phyloP scores from a whole-genome alignment of 92 coral and sea anemone species.

The Galaxea fascicularis region DNA sequence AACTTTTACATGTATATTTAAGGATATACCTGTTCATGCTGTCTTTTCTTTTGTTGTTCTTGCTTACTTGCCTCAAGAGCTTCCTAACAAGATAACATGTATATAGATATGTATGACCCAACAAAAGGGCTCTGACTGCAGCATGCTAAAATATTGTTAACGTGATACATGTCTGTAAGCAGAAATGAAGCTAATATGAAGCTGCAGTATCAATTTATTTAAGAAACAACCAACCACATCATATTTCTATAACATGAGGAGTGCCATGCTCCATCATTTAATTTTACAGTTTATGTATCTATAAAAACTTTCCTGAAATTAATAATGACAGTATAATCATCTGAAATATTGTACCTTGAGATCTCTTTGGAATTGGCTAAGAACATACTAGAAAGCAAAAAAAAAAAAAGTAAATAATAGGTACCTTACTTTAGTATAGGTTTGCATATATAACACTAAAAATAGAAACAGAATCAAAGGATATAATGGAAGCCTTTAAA shows the following conservation, averaged over 20 bases:
- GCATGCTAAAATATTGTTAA: too few relatives aligned
- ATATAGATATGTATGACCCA: background rate
- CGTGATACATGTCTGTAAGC: too few relatives aligned
- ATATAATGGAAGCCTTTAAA: too few relatives aligned
- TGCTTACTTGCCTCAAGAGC: conserved; percentile 65
- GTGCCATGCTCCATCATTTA: background rate
- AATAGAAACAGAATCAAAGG: too few relatives aligned
- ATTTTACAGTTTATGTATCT: background rate
- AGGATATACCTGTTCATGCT: background rate
- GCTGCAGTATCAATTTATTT: too few relatives aligned
- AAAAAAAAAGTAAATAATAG: background rate
- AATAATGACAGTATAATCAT: background rate
- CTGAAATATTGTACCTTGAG: conserved; percentile 58
- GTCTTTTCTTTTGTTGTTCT: conserved; percentile 10
- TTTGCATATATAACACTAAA: too few relatives aligned
- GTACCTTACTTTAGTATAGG: background rate
- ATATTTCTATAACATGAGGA: background rate
- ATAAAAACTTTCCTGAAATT: too few relatives aligned
- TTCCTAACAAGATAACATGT: conserved; percentile 26
- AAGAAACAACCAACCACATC: too few relatives aligned
- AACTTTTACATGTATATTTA: too few relatives aligned
- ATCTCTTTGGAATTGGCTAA: conserved; percentile 84
- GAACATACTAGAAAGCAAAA: conserved; percentile 65
- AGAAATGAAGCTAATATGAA: too few relatives aligned
- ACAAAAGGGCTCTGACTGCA: background rate